phyloP scores from a whole-genome alignment of 2,797 vertebrate genomes.

The Allobates femoralis region DNA sequence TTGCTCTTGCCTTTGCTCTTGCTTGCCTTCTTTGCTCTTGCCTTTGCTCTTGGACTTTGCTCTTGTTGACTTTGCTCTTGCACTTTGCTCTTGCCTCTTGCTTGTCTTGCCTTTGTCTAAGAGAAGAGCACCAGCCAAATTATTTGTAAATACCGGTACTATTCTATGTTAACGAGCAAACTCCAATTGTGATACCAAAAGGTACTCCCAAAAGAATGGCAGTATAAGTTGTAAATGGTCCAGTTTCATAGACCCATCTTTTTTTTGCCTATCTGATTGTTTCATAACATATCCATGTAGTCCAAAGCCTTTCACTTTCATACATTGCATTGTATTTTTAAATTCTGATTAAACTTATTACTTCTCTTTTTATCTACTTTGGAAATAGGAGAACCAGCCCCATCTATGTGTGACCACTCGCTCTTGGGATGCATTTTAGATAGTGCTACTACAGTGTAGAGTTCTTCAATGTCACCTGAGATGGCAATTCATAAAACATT shows the following conservation, averaged over 20 bases:
- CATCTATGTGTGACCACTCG: neutral
- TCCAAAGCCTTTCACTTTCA: neutral
- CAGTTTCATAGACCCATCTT: neutral
- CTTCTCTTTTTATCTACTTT: neutral
- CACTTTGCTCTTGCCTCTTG: no score
- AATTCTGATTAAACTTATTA: neutral
- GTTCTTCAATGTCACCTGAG: constrained; percentile 8
- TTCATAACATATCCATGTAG: neutral
- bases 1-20: no score
- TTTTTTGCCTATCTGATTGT: no score
- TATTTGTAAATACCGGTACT: neutral
- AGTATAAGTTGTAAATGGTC: no score
- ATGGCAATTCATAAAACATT: constrained; percentile 22
- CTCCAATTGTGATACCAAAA: no score
- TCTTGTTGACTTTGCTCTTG: no score
- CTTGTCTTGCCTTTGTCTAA: no score
- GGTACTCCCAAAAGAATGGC: no score
- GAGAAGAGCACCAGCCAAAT: neutral
- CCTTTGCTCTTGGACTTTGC: no score
- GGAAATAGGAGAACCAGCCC: neutral
- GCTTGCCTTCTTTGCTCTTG: no score
- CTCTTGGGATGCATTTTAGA: neutral
- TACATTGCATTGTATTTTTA: neutral
- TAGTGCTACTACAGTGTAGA: constrained; percentile 4
- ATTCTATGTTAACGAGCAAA: neutral